These are phyloP conservation scores for Sebastes goodei DNA, from an alignment of 2,797 vertebrate genomes.

Conservation along the genomic window DNA sequence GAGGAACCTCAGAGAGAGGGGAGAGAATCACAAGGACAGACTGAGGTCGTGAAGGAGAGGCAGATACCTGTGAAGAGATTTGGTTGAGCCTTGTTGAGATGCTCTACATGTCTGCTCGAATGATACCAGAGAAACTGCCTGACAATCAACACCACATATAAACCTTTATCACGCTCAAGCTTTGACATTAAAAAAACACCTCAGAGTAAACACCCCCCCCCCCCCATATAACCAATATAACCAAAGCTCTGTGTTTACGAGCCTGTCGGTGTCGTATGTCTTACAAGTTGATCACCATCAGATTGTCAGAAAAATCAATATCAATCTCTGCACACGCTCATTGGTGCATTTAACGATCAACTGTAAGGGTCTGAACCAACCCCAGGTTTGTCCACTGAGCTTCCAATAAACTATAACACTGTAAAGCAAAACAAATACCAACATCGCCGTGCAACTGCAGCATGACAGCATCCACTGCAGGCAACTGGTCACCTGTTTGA, in stretches of 20 bases:
- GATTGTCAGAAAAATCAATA: slow-evolving; percentile 56
- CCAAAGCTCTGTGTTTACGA: slow-evolving; percentile 45
- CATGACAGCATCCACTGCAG: neutral
- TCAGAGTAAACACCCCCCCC: slow-evolving; percentile 41
- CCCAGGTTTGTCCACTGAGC: neutral
- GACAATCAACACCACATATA: slow-evolving; percentile 37
- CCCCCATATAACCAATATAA: slow-evolving; percentile 13
- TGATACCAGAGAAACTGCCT: slow-evolving; percentile 18
- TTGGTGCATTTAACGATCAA: slow-evolving; percentile 11
- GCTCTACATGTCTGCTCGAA: slow-evolving; percentile 6
- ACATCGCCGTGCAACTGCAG: neutral
- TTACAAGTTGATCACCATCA: slow-evolving; percentile 7
- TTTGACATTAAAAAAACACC: slow-evolving; percentile 38
- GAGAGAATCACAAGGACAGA: neutral
- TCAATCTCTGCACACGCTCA: slow-evolving; percentile 1
- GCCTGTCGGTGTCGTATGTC: slow-evolving; percentile 18
- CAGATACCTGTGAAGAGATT: neutral
- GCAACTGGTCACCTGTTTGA: neutral
- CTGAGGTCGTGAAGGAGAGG: neutral
- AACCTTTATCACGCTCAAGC: slow-evolving; percentile 58
- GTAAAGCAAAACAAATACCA: neutral
- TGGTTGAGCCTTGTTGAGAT: slow-evolving; percentile 17
- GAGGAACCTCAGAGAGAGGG: neutral
- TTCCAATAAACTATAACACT: neutral
- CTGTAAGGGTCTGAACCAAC: neutral